Percentiles rank a stretch among this genome's conserved stretches.
phyloP scores from a whole-genome alignment of 1,140 invertebrate species.

The Ceratina australensis region DNA sequence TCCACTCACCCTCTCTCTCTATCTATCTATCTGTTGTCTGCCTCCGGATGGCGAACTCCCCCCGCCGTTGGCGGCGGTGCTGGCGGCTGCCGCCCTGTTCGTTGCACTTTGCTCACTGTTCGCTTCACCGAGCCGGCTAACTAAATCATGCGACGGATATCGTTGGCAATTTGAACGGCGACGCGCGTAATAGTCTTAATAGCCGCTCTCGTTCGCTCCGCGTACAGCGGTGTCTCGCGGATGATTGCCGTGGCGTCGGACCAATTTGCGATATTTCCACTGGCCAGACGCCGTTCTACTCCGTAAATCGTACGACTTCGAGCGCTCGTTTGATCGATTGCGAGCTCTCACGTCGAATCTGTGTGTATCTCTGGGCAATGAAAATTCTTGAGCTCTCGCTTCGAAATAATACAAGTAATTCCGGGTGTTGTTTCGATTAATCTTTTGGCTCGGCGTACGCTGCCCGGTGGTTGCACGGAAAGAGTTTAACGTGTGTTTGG shows the following conservation, averaged over 20 bases:
- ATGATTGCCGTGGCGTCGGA: slow-evolving; percentile 31
- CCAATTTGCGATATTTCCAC: slow-evolving; percentile 16
- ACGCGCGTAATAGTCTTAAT: slow-evolving; percentile 36
- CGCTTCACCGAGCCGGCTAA: slow-evolving; percentile 41
- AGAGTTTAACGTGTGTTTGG: slow-evolving; percentile 22
- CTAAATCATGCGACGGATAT: slow-evolving; percentile 53
- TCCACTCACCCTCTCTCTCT: not conserved
- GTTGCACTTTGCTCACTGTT: slow-evolving; percentile 49
- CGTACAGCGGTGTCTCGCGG: not conserved
- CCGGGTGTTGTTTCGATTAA: slow-evolving; percentile 10
- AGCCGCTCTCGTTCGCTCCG: slow-evolving; percentile 20
- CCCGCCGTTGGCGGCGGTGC: not conserved
- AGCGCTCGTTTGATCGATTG: no score
- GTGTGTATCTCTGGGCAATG: not conserved
- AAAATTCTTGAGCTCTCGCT: not conserved
- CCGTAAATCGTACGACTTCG: no score
- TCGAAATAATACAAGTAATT: slow-evolving; percentile 1
- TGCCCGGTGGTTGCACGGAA: not conserved
- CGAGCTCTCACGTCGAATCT: no score
- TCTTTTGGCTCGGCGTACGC: slow-evolving; percentile 10
- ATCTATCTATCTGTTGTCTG: not conserved
- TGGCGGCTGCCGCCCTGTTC: slow-evolving; percentile 11
- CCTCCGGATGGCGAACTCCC: not conserved
- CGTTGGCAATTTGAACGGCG: slow-evolving; percentile 48
- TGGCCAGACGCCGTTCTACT: not conserved